These are phyloP conservation scores for Hephaestus fuliginosus DNA, from an alignment of 2,797 vertebrate genomes.

Conservation along the genomic window DNA sequence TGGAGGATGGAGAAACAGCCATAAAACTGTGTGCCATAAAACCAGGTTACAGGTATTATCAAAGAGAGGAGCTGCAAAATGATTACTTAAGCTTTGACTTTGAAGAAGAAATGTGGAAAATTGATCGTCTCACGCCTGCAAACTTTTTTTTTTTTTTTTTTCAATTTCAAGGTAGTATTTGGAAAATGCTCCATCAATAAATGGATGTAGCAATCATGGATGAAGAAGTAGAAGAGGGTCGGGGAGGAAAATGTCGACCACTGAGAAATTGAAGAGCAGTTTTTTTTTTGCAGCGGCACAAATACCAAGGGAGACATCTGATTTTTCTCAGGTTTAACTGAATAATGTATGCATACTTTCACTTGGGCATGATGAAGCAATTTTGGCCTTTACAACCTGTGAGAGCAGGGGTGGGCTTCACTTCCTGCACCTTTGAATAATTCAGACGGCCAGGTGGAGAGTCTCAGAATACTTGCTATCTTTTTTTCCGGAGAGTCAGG, in stretches of 20 bases:
- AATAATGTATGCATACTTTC: conserved; percentile 98
- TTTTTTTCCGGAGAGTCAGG: conserved; percentile 39
- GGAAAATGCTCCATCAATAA: conserved; percentile 49
- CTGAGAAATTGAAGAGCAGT: conserved; percentile 90
- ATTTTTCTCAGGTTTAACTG: conserved; percentile 93
- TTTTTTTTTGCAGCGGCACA: conserved; percentile 73
- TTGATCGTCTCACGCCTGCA: conserved; percentile 3
- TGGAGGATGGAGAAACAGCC: not conserved
- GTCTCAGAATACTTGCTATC: conserved; percentile 81
- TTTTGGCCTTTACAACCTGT: conserved; percentile 94
- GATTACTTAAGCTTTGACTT: conserved; percentile 28
- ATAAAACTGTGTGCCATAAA: not conserved
- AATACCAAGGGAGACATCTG: conserved; percentile 88
- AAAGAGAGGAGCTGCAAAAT: not conserved
- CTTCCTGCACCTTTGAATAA: conserved; percentile 94
- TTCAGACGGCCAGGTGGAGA: conserved; percentile 95
- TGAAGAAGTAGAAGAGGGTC: conserved; percentile 23
- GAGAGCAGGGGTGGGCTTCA: conserved; percentile 80
- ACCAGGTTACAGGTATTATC: conserved; percentile 43
- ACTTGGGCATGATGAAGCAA: conserved; percentile 97
- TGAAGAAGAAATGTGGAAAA: conserved; percentile 37
- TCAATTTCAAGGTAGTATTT: conserved; percentile 37
- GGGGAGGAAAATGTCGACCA: conserved; percentile 77
- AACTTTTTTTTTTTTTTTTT: not conserved
- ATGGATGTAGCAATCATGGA: conserved; percentile 41